Conservation (phyloP, 2,888 invertebrate species). For the Volucella zonaria region DNA sequence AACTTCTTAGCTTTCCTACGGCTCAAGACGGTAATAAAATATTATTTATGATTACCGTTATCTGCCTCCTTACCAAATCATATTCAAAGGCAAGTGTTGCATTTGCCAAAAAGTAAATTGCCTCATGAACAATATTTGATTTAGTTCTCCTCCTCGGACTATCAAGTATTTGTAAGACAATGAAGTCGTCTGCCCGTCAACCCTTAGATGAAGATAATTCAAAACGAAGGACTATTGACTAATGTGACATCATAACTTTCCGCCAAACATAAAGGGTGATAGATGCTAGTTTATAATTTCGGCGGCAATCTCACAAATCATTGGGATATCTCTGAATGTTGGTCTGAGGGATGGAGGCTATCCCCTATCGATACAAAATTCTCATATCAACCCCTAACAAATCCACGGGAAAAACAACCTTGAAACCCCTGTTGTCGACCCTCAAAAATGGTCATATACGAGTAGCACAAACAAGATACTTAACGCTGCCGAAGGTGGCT, state of each 20-base stretch:
- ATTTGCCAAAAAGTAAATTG: constrained; percentile 74
- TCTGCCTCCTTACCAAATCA: constrained; percentile 60
- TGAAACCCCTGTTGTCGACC: background rate
- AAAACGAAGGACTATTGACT: constrained; percentile 51
- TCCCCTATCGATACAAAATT: constrained; percentile 1
- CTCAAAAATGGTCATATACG: constrained; percentile 32
- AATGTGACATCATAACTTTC: constrained; percentile 61
- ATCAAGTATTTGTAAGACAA: constrained; percentile 47
- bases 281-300: constrained; percentile 68
- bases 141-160: constrained; percentile 29
- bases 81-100: constrained; percentile 69
- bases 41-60: constrained; percentile 72
- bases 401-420: constrained; percentile 47
- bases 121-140: constrained; percentile 60
- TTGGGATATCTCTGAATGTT: constrained; percentile 21
- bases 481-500: constrained; percentile 66
- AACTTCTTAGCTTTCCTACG: constrained; percentile 50
- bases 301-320: constrained; percentile 60
- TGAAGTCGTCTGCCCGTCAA: constrained; percentile 59
- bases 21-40: constrained; percentile 64
- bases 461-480: constrained; percentile 66
- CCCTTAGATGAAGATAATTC: constrained; percentile 36
- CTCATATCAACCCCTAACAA: constrained; percentile 3
- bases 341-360: background rate
- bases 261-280: constrained; percentile 48